These are phyloP conservation scores for Cryptomyrus ogoouensis DNA, from an alignment of 2,113 vertebrate species.

Conservation along the genomic window DNA sequence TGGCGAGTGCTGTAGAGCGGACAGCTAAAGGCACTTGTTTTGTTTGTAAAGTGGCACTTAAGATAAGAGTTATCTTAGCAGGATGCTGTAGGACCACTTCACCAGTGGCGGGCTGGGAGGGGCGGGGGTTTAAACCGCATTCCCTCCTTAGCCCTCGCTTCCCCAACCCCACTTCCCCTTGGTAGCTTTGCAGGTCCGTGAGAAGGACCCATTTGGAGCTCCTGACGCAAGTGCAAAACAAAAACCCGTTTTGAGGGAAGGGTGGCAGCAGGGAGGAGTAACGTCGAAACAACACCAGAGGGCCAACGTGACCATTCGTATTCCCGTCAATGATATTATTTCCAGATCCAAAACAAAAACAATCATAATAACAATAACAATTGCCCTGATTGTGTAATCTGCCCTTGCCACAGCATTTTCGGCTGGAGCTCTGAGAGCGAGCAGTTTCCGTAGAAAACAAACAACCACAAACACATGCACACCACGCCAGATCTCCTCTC, in stretches of 20 bases:
- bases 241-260: not conserved
- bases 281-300: not conserved
- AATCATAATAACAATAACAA: conserved; percentile 17
- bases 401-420: not conserved
- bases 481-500: not conserved
- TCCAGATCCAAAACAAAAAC: conserved; percentile 1
- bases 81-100: not conserved
- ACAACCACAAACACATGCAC: not conserved
- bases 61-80: conserved; percentile 2
- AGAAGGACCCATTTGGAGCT: conserved; percentile 14
- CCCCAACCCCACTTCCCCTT: not conserved
- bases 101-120: not conserved
- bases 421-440: not conserved
- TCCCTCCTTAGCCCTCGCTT: not conserved
- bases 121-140: not conserved
- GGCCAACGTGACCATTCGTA: not conserved
- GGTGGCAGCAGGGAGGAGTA: not conserved
- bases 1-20: conserved; percentile 4
- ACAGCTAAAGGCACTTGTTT: not conserved
- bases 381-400: conserved; percentile 4
- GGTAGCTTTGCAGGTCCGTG: conserved; percentile 12
- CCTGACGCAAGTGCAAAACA: not conserved
- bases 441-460: not conserved
- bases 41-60: conserved; percentile 23
- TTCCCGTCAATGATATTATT: conserved; percentile 11